Evolutionary conservation across 2,113 vertebrate genomes (phyloP).

Genomic region (Aptenodytes forsteri): DNA sequence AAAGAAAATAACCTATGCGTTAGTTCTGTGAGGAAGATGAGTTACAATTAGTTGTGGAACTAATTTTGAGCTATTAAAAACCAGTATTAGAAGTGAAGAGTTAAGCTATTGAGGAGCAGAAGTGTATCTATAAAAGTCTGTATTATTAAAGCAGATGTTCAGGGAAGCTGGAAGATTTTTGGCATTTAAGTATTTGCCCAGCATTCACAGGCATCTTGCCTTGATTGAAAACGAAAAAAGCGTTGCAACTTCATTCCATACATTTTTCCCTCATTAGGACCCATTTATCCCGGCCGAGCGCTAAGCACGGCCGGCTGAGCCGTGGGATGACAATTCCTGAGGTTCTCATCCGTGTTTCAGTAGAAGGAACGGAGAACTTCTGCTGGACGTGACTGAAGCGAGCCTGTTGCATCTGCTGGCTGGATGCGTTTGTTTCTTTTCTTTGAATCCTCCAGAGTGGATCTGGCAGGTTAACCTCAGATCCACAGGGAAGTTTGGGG

Average conservation of each 20-base stretch:
- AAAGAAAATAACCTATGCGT: neutral
- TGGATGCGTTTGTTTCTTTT: neutral
- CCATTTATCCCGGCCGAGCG: neutral
- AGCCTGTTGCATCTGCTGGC: neutral
- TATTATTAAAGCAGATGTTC: neutral
- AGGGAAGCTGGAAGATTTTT: neutral
- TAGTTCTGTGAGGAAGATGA: neutral
- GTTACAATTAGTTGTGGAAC: neutral
- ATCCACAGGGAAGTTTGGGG: neutral
- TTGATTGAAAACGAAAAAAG: neutral
- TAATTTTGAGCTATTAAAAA: neutral
- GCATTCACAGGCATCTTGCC: neutral
- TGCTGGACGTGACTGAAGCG: neutral
- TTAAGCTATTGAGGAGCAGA: neutral
- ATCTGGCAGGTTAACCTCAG: neutral
- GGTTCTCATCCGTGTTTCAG: accelerated
- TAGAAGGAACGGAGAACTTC: neutral
- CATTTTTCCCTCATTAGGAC: neutral
- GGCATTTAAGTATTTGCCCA: neutral
- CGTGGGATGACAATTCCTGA: neutral
- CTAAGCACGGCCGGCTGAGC: neutral
- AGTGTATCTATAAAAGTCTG: neutral
- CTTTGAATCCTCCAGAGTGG: neutral
- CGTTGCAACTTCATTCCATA: neutral
- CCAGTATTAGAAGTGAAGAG: neutral